phyloP scores from a whole-genome alignment of 2,113 vertebrate species.

The Rattus rattus region DNA sequence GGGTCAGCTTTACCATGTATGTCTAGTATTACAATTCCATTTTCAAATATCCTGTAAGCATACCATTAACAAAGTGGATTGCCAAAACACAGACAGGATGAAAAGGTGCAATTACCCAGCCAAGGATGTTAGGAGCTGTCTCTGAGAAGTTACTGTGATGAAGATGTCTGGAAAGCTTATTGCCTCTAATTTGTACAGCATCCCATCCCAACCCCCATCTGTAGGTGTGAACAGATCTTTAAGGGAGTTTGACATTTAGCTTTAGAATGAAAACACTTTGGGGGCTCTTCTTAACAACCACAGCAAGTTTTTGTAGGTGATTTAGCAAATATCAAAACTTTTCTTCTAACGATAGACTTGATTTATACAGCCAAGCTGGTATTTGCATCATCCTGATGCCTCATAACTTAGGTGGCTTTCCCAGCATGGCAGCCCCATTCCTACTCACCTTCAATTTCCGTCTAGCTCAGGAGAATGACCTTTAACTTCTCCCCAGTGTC shows the following conservation, averaged over 20 bases:
- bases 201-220: constrained; percentile 30
- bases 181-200: constrained; percentile 73
- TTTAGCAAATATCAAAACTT: constrained; percentile 77
- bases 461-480: neutral
- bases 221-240: constrained; percentile 73
- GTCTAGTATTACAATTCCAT: constrained; percentile 50
- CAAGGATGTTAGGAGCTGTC: constrained; percentile 39
- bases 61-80: constrained; percentile 1
- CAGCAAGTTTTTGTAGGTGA: constrained; percentile 72
- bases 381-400: constrained; percentile 46
- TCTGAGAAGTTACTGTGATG: constrained; percentile 41
- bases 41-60: constrained; percentile 39
- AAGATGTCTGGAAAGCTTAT: constrained; percentile 70
- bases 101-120: constrained; percentile 36
- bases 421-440: neutral
- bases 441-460: neutral
- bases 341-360: constrained; percentile 60
- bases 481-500: neutral
- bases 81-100: neutral
- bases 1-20: constrained; percentile 37
- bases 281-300: constrained; percentile 74
- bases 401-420: constrained; percentile 17
- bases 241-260: constrained; percentile 71
- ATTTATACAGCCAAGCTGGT: constrained; percentile 58
- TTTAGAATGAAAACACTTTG: constrained; percentile 74